A percentile compares a stretch with the other conserved stretches of the same genome.
phyloP scores from a whole-genome alignment of 2,888 invertebrate species.

The Spodoptera exigua region DNA sequence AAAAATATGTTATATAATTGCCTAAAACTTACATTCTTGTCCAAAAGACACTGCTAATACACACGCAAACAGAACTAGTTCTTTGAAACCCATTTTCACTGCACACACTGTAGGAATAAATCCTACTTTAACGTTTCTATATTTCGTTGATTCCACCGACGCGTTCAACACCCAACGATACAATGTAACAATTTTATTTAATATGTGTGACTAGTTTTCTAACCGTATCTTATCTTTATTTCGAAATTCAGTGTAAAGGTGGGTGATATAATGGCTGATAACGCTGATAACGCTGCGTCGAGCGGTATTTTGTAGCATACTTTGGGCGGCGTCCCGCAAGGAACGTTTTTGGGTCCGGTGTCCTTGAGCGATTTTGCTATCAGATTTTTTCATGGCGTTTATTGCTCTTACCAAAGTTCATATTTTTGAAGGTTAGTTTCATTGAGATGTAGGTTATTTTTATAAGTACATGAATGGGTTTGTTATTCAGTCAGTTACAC shows the following conservation, averaged over 20 bases:
- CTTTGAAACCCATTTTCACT: slow-evolving; percentile 68
- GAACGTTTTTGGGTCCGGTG: slow-evolving; percentile 27
- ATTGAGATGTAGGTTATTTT: too few relatives aligned
- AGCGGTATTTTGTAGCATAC: slow-evolving; percentile 34
- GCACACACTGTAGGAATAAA: slow-evolving; percentile 52
- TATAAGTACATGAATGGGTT: too few relatives aligned
- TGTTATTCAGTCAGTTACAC: too few relatives aligned
- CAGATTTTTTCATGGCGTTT: slow-evolving; percentile 1
- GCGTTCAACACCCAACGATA: slow-evolving; percentile 65
- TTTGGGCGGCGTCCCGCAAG: slow-evolving; percentile 63
- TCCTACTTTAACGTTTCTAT: slow-evolving; percentile 53
- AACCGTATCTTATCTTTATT: slow-evolving; percentile 78
- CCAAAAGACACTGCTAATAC: slow-evolving; percentile 62
- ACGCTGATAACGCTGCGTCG: slow-evolving; percentile 58
- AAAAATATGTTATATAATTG: slow-evolving; percentile 22
- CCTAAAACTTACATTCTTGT: slow-evolving; percentile 71
- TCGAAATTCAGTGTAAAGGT: slow-evolving; percentile 84
- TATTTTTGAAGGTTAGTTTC: background rate
- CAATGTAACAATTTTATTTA: slow-evolving; percentile 65
- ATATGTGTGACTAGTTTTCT: slow-evolving; percentile 66
- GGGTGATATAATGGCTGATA: slow-evolving; percentile 71
- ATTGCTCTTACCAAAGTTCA: background rate
- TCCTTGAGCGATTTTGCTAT: slow-evolving; percentile 30
- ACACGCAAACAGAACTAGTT: slow-evolving; percentile 60
- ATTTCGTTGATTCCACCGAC: slow-evolving; percentile 51